Evolutionary conservation across 2,888 invertebrate genomes (phyloP), one percentile per base, ranked within the genome.

Genomic region (Glyphotaelius pellucidus): DNA sequence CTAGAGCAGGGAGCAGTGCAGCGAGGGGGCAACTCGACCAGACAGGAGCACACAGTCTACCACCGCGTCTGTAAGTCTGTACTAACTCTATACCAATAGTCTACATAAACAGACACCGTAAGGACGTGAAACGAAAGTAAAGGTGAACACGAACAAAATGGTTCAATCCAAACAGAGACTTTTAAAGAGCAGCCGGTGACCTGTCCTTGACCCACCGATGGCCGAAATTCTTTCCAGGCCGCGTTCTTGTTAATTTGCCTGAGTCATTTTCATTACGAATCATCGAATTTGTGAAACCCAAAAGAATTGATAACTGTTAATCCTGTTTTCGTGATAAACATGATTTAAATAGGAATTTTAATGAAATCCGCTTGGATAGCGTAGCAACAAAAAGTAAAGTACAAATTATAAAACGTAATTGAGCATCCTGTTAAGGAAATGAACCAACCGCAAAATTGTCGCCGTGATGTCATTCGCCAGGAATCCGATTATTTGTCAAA

Each of bases 201-300:
- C 88, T 67, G 88, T 19, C 88, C 88, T 88, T 88, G 88, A 88
- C 88, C 88, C 88, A 67, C 67, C 47, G 35, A 52, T 67, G 67
- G 30, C 32, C 52, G 67, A 14, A 52, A 52, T 31, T 79, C 35
- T 38, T 38, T 15, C 15, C 32, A 81, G 32, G 81, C 32, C 81
- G 81, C 32, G 4, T 15, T 32, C 12, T 31, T 80, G 80, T 31
- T 80, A 52, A 52, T 52, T 19, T 52, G 52, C 52, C 52, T 52
- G 2, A 15, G 52, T 52, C 52, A 52, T 52, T 52, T 19, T 52
- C 52, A 52, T 52, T 5, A 1, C 7, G 67, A 67, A 67, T 67
- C 67, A n/a, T 1, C 67, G 67, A 67, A 25, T 67, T 67, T 67
- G 25, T n/a, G 2, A 7, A 67, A 67, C n/a, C 25, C 7, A 25